Percentiles rank a stretch among this genome's conserved stretches.
phyloP scores from a whole-genome alignment of 2,888 invertebrate species.

The Chymomyza amoena region DNA sequence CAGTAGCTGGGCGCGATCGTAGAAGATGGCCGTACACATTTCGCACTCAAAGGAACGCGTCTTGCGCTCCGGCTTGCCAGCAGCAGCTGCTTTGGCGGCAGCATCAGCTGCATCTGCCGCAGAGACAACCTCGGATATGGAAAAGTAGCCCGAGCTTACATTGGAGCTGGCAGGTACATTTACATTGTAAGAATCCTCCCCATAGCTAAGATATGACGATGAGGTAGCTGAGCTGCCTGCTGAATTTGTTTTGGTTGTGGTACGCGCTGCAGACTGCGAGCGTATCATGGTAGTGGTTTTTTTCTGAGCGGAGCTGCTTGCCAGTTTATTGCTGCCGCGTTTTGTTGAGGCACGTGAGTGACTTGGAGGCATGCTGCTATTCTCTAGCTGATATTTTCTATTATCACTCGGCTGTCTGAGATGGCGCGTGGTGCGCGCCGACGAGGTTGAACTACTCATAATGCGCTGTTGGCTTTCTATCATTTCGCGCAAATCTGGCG shows the following conservation, averaged over 20 bases:
- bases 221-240: slow-evolving; percentile 13
- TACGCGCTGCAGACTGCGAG: slow-evolving; percentile 1
- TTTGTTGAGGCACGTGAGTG: slow-evolving; percentile 26
- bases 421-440: slow-evolving; percentile 61
- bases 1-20: slow-evolving; percentile 85
- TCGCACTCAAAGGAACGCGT: slow-evolving; percentile 85
- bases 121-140: slow-evolving; percentile 65
- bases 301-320: slow-evolving; percentile 33
- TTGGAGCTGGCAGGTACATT: slow-evolving; percentile 47
- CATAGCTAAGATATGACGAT: slow-evolving; percentile 58
- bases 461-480: slow-evolving; percentile 59
- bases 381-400: slow-evolving; percentile 67
- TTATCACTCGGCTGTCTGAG: slow-evolving; percentile 53
- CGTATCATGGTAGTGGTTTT: slow-evolving; percentile 26
- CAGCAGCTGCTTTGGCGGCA: slow-evolving; percentile 54
- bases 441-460: slow-evolving; percentile 30
- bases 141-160: slow-evolving; percentile 59
- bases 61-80: slow-evolving; percentile 54
- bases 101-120: slow-evolving; percentile 61
- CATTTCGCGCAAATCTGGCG: slow-evolving; percentile 73
- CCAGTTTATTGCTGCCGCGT: slow-evolving; percentile 20
- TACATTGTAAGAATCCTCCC: slow-evolving; percentile 56
- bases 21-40: slow-evolving; percentile 89
- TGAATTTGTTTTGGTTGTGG: slow-evolving; percentile 31
- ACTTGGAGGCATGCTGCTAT: slow-evolving; percentile 14